Base-by-base conservation (phyloP, 2,888 invertebrate species). In the Torymus texanus region DNA sequence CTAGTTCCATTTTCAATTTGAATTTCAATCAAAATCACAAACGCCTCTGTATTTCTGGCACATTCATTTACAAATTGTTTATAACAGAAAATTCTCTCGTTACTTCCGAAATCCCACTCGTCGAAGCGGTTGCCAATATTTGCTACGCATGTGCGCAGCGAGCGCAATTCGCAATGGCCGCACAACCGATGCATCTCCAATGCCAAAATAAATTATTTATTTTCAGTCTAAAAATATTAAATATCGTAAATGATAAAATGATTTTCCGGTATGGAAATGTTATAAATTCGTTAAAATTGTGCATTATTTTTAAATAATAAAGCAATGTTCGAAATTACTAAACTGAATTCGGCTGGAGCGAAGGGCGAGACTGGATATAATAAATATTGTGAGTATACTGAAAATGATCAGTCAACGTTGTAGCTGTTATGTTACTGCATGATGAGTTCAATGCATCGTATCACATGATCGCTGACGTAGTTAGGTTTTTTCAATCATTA, bases 81-180 rank as follows among this genome's bases (percentile, higher is more conserved):
- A 72, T 78, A 78, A 78, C 62, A 41, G 72, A 77, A 72, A 77
- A 77, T 72, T 66, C 66, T 58, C 77, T 77, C 77, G 65, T 77
- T 72, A 72, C 59, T 61, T 18, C 24, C 58, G 53, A 13, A 77
- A 77, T 77, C 66, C 66, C 59, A n/a, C 59, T 72, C 66, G 53
- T 59, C 21, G 58, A 72, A 66, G 59, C 66, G 61, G 59, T 77
- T 59, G 77, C 72, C 77, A 77, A 72, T 77, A 72, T 77, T 77
- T 72, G 72, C 72, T 14, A 53, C 72, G 65, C n/a, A n/a, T 56
- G 70, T 63, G 41, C 41, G 41, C 41, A 41, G 8, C 12, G n/a
- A 16, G 29, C 51, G 77, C 71, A 65, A 70, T 76, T 76, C 62
- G 21, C 70, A 41, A 65, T 21, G 50, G n/a, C 21, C 41, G 13